Percentiles rank a stretch among this genome's conserved stretches.
These are phyloP conservation scores for Drosophila persimilis DNA, from an alignment of 1,140 invertebrate species.

Conservation along the genomic window DNA sequence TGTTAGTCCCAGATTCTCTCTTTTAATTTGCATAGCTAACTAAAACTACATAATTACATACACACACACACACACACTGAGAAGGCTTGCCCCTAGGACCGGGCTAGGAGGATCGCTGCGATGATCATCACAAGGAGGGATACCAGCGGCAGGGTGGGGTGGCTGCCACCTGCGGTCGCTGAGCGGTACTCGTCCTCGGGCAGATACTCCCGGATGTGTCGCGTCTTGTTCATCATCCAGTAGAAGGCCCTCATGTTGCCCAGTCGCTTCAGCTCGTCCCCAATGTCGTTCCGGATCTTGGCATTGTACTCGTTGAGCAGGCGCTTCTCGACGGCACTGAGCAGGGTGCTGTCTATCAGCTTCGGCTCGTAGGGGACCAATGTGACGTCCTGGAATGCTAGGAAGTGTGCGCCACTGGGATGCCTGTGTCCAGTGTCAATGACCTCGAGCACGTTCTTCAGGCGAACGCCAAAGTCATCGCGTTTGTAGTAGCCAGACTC, in stretches of 20 bases:
- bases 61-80: constrained; percentile 24
- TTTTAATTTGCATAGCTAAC: constrained; percentile 67
- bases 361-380: constrained; percentile 96
- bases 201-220: constrained; percentile 86
- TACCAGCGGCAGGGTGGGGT: constrained; percentile 8
- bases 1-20: constrained; percentile 70
- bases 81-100: constrained; percentile 9
- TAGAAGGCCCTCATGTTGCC: constrained; percentile 88
- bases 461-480: constrained; percentile 93
- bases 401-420: constrained; percentile 84
- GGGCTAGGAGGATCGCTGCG: constrained; percentile 7
- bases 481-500: constrained; percentile 93
- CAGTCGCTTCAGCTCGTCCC: constrained; percentile 88
- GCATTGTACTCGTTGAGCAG: constrained; percentile 92
- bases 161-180: constrained; percentile 28
- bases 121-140: constrained; percentile 16
- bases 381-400: constrained; percentile 92
- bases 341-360: constrained; percentile 90
- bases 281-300: constrained; percentile 87
- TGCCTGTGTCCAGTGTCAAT: constrained; percentile 85
- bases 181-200: constrained; percentile 78
- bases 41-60: constrained; percentile 62
- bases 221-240: constrained; percentile 92
- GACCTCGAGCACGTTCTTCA: constrained; percentile 96
- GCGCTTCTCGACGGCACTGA: constrained; percentile 89